Evolutionary conservation across 2,888 invertebrate species (phyloP).

Genomic region (Isoperla grammatica): DNA sequence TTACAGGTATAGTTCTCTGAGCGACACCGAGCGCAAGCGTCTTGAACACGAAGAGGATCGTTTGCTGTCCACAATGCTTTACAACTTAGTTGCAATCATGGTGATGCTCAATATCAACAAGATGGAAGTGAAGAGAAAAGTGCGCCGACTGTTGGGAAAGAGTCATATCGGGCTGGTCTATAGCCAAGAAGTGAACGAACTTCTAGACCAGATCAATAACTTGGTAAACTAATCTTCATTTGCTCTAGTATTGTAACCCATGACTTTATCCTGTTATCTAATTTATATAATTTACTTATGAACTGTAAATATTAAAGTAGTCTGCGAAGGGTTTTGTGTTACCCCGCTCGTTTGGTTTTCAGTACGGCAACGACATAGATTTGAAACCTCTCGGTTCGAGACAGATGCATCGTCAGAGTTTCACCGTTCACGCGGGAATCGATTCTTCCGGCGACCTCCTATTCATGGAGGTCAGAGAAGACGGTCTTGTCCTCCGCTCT

Average conservation of each 20-base stretch:
- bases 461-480: constrained; percentile 94
- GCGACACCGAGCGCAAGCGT: constrained; percentile 88
- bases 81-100: constrained; percentile 93
- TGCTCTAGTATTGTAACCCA: too few relatives aligned
- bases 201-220: constrained; percentile 90
- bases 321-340: too few relatives aligned
- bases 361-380: constrained; percentile 94
- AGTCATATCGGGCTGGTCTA: constrained; percentile 97
- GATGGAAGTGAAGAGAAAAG: constrained; percentile 76
- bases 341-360: too few relatives aligned
- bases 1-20: constrained; percentile 75
- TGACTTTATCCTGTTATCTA: too few relatives aligned
- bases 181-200: constrained; percentile 94
- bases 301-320: too few relatives aligned
- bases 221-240: constrained; percentile 63
- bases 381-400: constrained; percentile 93
- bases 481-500: constrained; percentile 80
- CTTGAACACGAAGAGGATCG: constrained; percentile 98
- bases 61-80: constrained; percentile 88
- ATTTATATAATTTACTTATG: too few relatives aligned
- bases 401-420: constrained; percentile 92
- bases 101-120: constrained; percentile 87
- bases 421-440: constrained; percentile 95
- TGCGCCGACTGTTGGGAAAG: constrained; percentile 90
- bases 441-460: constrained; percentile 85